A percentile compares a stretch with the other conserved stretches of the same genome.
Evolutionary conservation across 2,888 invertebrate species (phyloP).

Genomic region (Lepidocyrtoides sp.): DNA sequence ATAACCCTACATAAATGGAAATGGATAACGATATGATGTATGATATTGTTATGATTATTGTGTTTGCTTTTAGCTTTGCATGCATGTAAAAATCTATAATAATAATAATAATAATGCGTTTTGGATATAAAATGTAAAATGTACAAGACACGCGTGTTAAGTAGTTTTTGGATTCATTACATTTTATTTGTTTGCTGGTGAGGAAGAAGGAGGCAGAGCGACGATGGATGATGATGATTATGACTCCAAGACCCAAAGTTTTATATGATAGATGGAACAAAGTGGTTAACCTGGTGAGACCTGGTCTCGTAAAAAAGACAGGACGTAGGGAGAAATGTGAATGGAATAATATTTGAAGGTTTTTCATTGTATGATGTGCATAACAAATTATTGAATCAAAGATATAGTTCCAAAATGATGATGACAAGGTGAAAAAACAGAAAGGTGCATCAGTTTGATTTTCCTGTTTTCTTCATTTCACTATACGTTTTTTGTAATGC

Average conservation of each 20-base stretch:
- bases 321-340: not conserved
- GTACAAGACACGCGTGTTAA: constrained; percentile 48
- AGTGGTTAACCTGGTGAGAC: constrained; percentile 25
- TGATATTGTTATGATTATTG: constrained; percentile 36
- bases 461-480: too few species aligned
- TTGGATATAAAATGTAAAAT: too few species aligned
- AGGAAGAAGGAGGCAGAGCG: not conserved
- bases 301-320: constrained; percentile 41
- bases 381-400: not conserved
- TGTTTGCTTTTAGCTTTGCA: constrained; percentile 57
- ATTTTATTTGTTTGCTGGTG: constrained; percentile 53
- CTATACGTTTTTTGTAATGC: too few species aligned
- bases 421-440: too few species aligned
- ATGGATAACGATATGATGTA: not conserved
- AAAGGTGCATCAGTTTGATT: too few species aligned
- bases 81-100: not conserved
- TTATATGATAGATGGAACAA: not conserved
- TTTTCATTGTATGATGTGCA: constrained; percentile 4
- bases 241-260: constrained; percentile 11
- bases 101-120: too few species aligned
- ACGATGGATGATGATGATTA: constrained; percentile 32
- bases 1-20: not conserved
- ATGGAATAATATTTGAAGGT: too few species aligned
- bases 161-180: constrained; percentile 40
- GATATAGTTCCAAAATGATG: too few species aligned